phyloP scores from a whole-genome alignment of 2,888 invertebrate species.

The Chrysolina oricalcia region DNA sequence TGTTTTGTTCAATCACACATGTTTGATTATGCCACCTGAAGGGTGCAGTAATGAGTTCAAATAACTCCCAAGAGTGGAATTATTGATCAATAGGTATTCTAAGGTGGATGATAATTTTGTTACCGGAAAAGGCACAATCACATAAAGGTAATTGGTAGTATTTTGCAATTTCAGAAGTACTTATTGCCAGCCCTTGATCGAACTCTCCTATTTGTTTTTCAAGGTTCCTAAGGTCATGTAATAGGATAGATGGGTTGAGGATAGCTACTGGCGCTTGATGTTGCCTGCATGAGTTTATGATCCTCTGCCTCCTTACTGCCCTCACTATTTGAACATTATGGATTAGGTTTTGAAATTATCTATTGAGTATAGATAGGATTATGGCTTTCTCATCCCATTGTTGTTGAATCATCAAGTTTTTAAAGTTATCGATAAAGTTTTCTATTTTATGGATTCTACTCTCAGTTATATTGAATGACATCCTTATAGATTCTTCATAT shows the following conservation, averaged over 20 bases:
- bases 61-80: not conserved
- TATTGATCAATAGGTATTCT: not conserved
- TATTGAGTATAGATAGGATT: not conserved
- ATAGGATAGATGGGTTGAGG: no score
- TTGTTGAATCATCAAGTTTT: not conserved
- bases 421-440: not conserved
- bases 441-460: not conserved
- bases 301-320: not conserved
- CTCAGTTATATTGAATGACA: not conserved
- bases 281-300: conserved; percentile 15
- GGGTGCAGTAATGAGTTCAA: not conserved
- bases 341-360: not conserved
- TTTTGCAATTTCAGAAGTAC: no score
- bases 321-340: not conserved
- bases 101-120: not conserved
- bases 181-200: no score
- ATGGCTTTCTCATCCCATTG: not conserved
- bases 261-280: no score
- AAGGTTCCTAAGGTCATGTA: no score
- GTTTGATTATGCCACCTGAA: not conserved
- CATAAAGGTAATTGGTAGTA: conserved; percentile 10
- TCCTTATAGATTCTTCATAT: no score
- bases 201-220: no score
- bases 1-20: not conserved
- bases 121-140: not conserved